Conservation (phyloP, 2,888 invertebrate genomes). For the Latrodectus hesperus region DNA sequence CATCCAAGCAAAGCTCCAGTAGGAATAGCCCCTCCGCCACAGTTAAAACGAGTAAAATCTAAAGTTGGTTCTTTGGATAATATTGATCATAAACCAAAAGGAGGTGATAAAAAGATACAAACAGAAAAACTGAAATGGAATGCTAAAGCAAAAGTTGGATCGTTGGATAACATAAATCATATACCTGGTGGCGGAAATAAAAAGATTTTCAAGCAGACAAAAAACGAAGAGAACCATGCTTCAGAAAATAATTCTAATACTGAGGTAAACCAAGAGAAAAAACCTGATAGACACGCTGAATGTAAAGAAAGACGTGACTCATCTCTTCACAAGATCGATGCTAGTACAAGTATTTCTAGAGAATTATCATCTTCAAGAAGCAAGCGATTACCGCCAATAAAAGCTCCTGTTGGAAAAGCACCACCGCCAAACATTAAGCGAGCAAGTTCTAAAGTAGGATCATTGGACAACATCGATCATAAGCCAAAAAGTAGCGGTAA, state of each 20-base stretch:
- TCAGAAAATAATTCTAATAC: neutral
- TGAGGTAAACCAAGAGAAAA: neutral
- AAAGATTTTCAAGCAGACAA: too few relatives aligned
- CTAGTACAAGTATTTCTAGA: too few relatives aligned
- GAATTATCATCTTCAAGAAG: neutral
- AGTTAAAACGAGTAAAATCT: conserved; percentile 90
- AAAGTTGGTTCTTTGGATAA: conserved; percentile 94
- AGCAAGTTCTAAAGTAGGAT: conserved; percentile 84
- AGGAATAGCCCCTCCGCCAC: conserved; percentile 92
- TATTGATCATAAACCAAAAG: conserved; percentile 85
- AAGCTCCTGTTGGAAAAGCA: conserved; percentile 91
- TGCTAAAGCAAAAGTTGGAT: neutral
- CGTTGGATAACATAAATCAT: neutral
- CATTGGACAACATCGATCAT: conserved; percentile 88
- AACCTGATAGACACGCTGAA: too few relatives aligned
- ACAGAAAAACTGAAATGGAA: neutral
- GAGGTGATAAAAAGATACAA: conserved; percentile 38
- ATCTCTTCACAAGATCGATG: too few relatives aligned
- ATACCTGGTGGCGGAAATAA: too few relatives aligned
- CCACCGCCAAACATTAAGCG: neutral
- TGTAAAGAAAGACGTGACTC: too few relatives aligned
- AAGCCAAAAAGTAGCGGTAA: conserved; percentile 76
- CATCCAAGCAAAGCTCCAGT: conserved; percentile 96
- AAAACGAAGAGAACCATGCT: too few relatives aligned
- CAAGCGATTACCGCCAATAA: conserved; percentile 91